Evolutionary conservation across 2,888 invertebrate species (phyloP).

Genomic region (Cyclophora albipunctata): DNA sequence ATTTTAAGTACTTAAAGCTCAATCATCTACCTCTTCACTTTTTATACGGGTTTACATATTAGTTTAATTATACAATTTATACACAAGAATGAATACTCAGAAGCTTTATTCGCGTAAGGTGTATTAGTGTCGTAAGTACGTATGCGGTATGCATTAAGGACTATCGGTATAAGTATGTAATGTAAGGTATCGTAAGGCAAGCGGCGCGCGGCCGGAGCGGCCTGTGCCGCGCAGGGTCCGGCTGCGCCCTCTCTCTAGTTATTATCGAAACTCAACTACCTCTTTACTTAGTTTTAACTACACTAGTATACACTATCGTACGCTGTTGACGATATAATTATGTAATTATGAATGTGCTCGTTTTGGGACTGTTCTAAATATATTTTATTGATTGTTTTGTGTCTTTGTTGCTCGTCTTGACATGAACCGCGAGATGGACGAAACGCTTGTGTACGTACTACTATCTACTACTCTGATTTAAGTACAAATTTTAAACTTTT

Average conservation of each 20-base stretch:
- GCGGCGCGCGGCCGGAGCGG: conserved; percentile 55
- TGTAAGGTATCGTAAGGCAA: conserved; percentile 31
- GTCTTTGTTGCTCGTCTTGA: conserved; percentile 57
- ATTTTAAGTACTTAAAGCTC: conserved; percentile 73
- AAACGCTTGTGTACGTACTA: conserved; percentile 49
- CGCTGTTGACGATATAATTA: conserved; percentile 60
- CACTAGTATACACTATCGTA: conserved; percentile 45
- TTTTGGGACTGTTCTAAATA: conserved; percentile 67
- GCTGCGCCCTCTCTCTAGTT: conserved; percentile 49
- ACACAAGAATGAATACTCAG: conserved; percentile 73
- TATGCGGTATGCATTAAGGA: not conserved
- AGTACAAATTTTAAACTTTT: conserved; percentile 67
- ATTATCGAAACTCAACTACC: conserved; percentile 70
- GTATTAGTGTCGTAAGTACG: conserved; percentile 43
- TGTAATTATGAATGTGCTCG: conserved; percentile 44
- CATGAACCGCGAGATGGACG: conserved; percentile 40
- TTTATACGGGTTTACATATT: conserved; percentile 76
- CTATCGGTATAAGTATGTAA: not conserved
- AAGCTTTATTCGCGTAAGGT: conserved; percentile 75
- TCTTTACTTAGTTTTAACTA: conserved; percentile 68
- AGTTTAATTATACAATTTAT: conserved; percentile 75
- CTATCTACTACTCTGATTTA: conserved; percentile 56
- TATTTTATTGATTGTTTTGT: conserved; percentile 70
- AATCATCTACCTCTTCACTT: conserved; percentile 74
- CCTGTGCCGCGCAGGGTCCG: conserved; percentile 66